Conservation (phyloP, 2,888 invertebrate genomes). For the Drymonia ruficornis region DNA sequence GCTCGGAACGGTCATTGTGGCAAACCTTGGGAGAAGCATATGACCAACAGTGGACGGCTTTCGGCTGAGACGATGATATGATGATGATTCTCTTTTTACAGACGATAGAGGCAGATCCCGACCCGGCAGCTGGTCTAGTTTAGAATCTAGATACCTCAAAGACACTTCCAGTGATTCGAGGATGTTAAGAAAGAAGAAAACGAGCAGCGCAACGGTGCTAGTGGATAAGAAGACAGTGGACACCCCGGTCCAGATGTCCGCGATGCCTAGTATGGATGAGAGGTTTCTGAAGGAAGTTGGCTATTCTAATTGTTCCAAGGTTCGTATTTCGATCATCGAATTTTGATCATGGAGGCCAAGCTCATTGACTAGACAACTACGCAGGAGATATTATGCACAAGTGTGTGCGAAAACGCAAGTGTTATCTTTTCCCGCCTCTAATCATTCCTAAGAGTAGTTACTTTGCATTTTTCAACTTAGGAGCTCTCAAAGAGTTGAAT, state of each 20-base stretch:
- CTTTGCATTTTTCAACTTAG: too few relatives aligned
- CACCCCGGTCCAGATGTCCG: conserved; percentile 11
- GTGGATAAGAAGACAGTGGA: background rate
- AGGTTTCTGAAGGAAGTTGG: conserved; percentile 42
- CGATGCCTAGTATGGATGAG: conserved; percentile 38
- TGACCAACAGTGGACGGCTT: too few relatives aligned
- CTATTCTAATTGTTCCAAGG: conserved; percentile 43
- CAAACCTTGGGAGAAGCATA: too few relatives aligned
- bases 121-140: background rate
- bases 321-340: conserved; percentile 28
- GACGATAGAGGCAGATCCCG: background rate
- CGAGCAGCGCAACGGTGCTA: background rate
- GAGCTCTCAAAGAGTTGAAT: too few relatives aligned
- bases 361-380: too few relatives aligned
- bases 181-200: background rate
- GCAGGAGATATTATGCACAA: too few relatives aligned
- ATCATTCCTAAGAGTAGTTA: too few relatives aligned
- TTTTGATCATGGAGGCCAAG: too few relatives aligned
- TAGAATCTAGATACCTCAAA: conserved; percentile 1
- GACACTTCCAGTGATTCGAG: conserved; percentile 1
- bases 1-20: too few relatives aligned
- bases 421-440: too few relatives aligned
- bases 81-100: too few relatives aligned
- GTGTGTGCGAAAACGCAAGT: background rate
- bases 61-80: too few relatives aligned